A percentile compares a stretch with the other conserved stretches of the same genome.
These are phyloP conservation scores for Enteromius afrohamiltoni DNA, from an alignment of 2,797 vertebrate species.

Conservation along the genomic window DNA sequence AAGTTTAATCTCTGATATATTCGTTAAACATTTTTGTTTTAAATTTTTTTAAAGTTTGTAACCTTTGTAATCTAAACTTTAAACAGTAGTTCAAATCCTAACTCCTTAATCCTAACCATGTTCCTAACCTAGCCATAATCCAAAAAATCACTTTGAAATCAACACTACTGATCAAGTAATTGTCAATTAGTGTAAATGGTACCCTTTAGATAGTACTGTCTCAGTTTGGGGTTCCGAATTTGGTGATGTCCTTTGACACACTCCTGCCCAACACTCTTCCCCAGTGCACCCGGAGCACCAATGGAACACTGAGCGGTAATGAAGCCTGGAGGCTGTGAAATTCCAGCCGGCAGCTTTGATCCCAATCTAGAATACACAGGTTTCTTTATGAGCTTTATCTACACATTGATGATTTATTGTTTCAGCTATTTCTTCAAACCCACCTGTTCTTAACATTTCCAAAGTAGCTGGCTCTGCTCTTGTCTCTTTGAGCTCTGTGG, in stretches of 20 bases:
- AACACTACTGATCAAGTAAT: neutral
- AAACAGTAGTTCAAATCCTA: neutral
- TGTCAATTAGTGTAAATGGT: neutral
- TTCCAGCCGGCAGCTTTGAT: constrained; percentile 74
- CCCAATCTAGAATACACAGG: constrained; percentile 68
- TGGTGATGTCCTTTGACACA: constrained; percentile 65
- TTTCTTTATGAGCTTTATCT: neutral
- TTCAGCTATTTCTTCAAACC: neutral
- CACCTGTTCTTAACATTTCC: constrained; percentile 81
- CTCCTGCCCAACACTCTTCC: constrained; percentile 35
- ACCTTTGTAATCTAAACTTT: no score
- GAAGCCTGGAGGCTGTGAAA: constrained; percentile 74
- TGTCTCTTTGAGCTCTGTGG: constrained; percentile 69
- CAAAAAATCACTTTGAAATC: neutral
- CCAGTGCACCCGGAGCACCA: constrained; percentile 37
- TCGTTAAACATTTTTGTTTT: neutral
- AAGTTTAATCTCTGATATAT: neutral
- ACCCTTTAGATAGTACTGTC: constrained; percentile 84
- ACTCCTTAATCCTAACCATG: neutral
- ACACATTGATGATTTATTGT: neutral
- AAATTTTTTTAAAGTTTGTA: no score
- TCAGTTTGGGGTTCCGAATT: constrained; percentile 81
- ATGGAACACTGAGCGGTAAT: constrained; percentile 60
- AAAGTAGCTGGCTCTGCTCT: constrained; percentile 76
- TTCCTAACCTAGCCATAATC: neutral